phyloP scores from a whole-genome alignment of 2,888 invertebrate species.

The Chrysotoxum bicinctum region DNA sequence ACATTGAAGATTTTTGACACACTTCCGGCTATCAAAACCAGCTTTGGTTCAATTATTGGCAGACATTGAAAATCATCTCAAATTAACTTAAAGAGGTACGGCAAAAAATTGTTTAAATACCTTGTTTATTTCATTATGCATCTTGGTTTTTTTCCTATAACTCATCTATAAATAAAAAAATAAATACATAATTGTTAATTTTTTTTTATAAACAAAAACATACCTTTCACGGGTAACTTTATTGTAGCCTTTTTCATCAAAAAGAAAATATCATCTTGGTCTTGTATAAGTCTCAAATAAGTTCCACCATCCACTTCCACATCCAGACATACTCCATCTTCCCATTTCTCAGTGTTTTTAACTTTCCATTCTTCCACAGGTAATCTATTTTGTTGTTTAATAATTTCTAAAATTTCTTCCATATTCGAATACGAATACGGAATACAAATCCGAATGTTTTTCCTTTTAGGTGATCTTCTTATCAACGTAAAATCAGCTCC shows the following conservation, averaged over 20 bases:
- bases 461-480: not conserved
- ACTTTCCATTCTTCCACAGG: constrained; percentile 9
- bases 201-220: not conserved
- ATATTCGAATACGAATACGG: not conserved
- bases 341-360: not conserved
- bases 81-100: too few relatives aligned
- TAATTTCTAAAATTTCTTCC: not conserved
- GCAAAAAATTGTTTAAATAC: too few relatives aligned
- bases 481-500: not conserved
- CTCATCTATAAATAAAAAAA: not conserved
- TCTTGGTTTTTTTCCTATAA: not conserved
- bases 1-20: too few relatives aligned
- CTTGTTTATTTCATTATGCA: not conserved
- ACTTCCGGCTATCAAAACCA: too few relatives aligned
- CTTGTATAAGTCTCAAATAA: constrained; percentile 9
- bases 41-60: too few relatives aligned
- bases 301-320: constrained; percentile 24
- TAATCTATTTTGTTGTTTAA: constrained; percentile 28
- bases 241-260: constrained; percentile 18
- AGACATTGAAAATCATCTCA: too few relatives aligned
- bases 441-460: constrained; percentile 10
- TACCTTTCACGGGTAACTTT: not conserved
- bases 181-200: not conserved
- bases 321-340: not conserved
- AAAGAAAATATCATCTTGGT: constrained; percentile 46